These are phyloP conservation scores for Drosophila paracracens DNA, from an alignment of 2,888 invertebrate genomes.

Conservation along the genomic window DNA sequence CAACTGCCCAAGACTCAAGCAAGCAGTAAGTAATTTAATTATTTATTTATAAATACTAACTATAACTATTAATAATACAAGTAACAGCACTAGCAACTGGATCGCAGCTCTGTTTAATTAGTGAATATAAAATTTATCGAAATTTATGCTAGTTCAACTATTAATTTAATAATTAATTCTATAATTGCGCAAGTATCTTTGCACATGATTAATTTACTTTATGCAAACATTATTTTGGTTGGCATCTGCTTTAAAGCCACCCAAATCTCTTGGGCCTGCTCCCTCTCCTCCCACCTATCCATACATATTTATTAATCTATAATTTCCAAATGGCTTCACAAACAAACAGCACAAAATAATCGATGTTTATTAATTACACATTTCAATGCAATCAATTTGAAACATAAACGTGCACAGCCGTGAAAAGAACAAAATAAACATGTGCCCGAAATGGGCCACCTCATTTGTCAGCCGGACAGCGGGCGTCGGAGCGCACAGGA, in stretches of 20 bases:
- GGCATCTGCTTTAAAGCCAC: not conserved
- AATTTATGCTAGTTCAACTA: not conserved
- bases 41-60: not conserved
- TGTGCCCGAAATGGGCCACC: constrained; percentile 44
- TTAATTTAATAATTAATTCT: not conserved
- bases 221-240: not conserved
- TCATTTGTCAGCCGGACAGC: constrained; percentile 66
- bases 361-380: constrained; percentile 60
- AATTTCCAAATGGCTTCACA: constrained; percentile 9
- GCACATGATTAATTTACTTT: not conserved
- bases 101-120: not conserved
- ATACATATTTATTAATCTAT: constrained; percentile 1
- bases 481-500: constrained; percentile 7
- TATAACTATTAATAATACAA: not conserved
- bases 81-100: not conserved
- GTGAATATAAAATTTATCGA: fast-evolving
- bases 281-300: not conserved
- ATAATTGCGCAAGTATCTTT: not conserved
- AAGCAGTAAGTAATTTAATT: not conserved
- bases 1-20: not conserved
- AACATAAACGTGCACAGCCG: constrained; percentile 18
- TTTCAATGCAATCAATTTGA: constrained; percentile 76
- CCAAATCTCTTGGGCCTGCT: not conserved
- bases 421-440: constrained; percentile 13
- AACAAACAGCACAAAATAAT: constrained; percentile 13